phyloP scores from a whole-genome alignment of 2,113 vertebrate genomes.

The Cheirogaleus medius region DNA sequence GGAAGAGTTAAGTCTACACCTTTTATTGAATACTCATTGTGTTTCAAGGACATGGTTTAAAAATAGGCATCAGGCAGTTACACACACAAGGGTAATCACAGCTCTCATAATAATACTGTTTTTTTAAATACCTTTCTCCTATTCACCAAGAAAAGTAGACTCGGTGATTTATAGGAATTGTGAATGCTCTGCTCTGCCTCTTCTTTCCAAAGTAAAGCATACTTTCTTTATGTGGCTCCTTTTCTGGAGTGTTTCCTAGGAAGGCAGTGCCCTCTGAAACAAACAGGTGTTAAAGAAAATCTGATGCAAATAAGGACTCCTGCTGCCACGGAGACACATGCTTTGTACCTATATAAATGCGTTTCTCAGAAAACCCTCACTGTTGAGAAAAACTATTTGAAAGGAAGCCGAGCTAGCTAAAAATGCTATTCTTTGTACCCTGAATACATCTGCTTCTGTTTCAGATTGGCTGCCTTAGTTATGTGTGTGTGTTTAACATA shows the following conservation, averaged over 20 bases:
- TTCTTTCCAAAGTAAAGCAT: conserved; percentile 39
- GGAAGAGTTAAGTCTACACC: conserved; percentile 38
- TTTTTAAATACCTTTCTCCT: conserved; percentile 55
- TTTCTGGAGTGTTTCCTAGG: conserved; percentile 60
- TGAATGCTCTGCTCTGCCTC: conserved; percentile 34
- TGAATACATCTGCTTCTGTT: conserved; percentile 60
- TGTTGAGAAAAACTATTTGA: conserved; percentile 58
- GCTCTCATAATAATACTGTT: conserved; percentile 48
- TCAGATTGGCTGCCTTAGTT: conserved; percentile 61
- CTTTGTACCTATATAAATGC: conserved; percentile 67
- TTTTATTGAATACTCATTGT: conserved; percentile 54
- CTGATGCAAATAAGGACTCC: conserved; percentile 63
- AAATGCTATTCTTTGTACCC: conserved; percentile 66
- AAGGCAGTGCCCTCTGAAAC: conserved; percentile 57
- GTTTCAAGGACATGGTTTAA: conserved; percentile 46
- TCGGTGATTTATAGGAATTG: conserved; percentile 54
- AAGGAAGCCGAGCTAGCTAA: conserved; percentile 63
- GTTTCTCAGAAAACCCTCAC: conserved; percentile 66
- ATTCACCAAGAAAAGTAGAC: conserved; percentile 51
- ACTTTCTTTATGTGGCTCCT: conserved; percentile 57
- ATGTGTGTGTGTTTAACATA: conserved; percentile 57
- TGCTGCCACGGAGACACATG: conserved; percentile 28
- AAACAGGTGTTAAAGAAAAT: conserved; percentile 74
- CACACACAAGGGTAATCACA: conserved; percentile 67
- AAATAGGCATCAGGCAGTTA: conserved; percentile 52